phyloP scores from a whole-genome alignment of 2,113 vertebrate genomes.

The Bambusicola thoracicus region DNA sequence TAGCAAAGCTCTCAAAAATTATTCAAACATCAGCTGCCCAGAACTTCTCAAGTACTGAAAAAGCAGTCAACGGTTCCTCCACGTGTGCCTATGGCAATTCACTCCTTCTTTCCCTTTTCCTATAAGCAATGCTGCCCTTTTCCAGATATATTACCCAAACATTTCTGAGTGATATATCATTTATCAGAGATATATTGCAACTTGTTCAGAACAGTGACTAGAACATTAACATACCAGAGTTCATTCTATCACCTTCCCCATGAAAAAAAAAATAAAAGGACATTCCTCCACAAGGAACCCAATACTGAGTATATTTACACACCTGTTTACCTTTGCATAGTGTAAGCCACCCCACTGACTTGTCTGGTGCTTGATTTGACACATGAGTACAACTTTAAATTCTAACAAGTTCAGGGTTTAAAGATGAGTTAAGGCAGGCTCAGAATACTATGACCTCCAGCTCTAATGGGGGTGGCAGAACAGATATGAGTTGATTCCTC shows the following conservation, averaged over 20 bases:
- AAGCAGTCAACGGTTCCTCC: neutral
- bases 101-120: neutral
- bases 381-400: neutral
- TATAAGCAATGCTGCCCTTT: neutral
- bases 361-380: neutral
- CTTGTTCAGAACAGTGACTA: neutral
- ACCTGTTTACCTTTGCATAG: accelerated
- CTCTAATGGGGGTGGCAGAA: neutral
- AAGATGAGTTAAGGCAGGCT: neutral
- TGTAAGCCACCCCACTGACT: neutral
- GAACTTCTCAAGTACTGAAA: slow-evolving; percentile 27
- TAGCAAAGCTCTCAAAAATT: slow-evolving; percentile 69
- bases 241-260: neutral
- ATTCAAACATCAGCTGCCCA: slow-evolving; percentile 60
- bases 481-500: neutral
- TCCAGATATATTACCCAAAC: neutral
- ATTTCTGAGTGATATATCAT: neutral
- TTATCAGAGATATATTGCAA: neutral
- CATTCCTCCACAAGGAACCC: neutral
- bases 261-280: neutral
- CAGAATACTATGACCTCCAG: neutral
- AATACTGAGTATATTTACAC: neutral
- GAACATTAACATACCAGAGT: neutral
- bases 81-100: neutral
- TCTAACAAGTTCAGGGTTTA: neutral